phyloP scores from a whole-genome alignment of 2,113 vertebrate species.

The Anhinga rufa region DNA sequence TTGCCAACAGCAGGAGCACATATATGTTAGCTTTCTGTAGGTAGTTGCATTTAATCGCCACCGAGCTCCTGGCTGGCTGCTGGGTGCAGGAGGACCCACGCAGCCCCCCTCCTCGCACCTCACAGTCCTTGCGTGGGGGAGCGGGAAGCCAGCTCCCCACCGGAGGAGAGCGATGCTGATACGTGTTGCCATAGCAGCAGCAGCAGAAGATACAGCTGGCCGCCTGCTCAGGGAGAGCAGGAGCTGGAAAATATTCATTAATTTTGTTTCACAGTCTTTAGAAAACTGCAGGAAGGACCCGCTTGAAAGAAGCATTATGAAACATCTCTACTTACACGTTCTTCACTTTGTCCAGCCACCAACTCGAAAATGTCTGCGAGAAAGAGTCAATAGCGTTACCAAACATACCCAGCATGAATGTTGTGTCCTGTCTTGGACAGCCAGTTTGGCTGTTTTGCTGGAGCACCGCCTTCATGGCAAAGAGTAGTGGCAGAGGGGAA shows the following conservation, averaged over 20 bases:
- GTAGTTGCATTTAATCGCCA: background rate
- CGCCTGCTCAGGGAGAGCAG: background rate
- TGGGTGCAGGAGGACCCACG: background rate
- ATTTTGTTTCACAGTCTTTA: slow-evolving; percentile 2
- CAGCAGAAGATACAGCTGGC: slow-evolving; percentile 35
- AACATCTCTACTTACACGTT: background rate
- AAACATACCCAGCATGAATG: background rate
- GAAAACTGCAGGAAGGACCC: background rate
- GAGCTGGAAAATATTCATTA: background rate
- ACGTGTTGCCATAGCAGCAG: slow-evolving; percentile 45
- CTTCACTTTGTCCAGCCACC: background rate
- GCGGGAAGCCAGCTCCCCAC: background rate
- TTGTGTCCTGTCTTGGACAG: background rate
- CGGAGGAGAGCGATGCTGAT: background rate
- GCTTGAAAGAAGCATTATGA: background rate
- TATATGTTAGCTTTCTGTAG: rapidly evolving
- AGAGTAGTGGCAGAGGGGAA: background rate
- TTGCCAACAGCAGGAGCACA: background rate
- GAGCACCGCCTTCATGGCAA: background rate
- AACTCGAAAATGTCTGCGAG: background rate
- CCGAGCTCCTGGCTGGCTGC: background rate
- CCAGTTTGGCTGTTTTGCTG: background rate
- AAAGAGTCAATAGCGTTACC: background rate
- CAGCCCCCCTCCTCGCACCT: background rate
- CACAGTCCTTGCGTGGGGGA: rapidly evolving